Evolutionary conservation across 2,888 invertebrate genomes (phyloP), one percentile per base, ranked within the genome.

Genomic region (Stenurella melanura): DNA sequence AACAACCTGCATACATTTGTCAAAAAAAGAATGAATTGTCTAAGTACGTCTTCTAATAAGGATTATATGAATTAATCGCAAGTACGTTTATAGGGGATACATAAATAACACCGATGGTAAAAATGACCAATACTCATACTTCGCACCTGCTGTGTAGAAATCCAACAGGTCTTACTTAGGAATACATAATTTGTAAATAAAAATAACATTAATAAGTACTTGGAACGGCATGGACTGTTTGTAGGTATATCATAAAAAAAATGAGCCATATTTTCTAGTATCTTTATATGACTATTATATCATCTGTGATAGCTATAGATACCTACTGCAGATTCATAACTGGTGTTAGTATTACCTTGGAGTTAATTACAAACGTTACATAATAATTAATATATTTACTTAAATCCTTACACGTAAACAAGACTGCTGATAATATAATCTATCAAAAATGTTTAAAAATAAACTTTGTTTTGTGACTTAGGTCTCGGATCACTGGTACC

Each of bases 91-190:
- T 42, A 42, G 42, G 42, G 42, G 42, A 11, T 42, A 42, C 12
- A 15, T 42, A 42, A 42, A 42, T 42, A 42, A 42, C 12, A 12
- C 42, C 12, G 42, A 12, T 42, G 42, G 15, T 42, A 42, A 42
- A 42, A 42, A 34, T 34, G 30, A 34, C 30, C 30, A 34, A 34
- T 7, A 9, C 7, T 26, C 21, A 26, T 11, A 9, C 1, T 7
- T 42, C 11, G 34, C 70, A 60, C 70, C 70, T 70, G 70, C 38
- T 63, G 19, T 38, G 19, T 70, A 6, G 18, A 70, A 60, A 17
- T 61, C 21, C 18, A 70, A 70, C 70, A 34, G 30, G 30, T 34
- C 30, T 9, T 34, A 34, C 30, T 34, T 34, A 34, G 30, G 30
- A 0, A 34, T 9, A 26, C 6, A 26, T 26, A 2, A n/a, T n/a